phyloP scores from a whole-genome alignment of 2,113 vertebrate genomes.

The Symphodus melops region DNA sequence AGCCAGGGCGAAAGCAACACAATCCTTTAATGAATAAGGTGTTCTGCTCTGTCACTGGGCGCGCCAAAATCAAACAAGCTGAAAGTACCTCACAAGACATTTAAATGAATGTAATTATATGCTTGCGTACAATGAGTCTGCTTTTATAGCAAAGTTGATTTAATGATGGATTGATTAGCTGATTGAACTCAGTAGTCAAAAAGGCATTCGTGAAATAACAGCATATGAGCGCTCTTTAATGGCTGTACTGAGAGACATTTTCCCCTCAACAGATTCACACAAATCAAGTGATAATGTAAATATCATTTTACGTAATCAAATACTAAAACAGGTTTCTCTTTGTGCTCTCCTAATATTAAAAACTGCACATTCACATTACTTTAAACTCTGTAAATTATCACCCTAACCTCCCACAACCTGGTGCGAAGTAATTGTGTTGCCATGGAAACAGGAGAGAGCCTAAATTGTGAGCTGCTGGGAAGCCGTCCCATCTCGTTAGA shows the following conservation, averaged over 20 bases:
- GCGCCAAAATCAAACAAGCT: no score
- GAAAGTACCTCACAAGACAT: no score
- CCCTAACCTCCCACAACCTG: slow-evolving; percentile 50
- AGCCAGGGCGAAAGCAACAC: no score
- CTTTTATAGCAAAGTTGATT: no score
- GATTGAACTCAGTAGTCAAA: no score
- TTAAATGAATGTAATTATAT: background rate
- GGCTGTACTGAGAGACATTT: background rate
- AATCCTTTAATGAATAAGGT: no score
- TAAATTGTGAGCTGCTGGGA: slow-evolving; percentile 53
- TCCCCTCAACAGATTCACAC: background rate
- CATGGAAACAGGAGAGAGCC: slow-evolving; percentile 73
- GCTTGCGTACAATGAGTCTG: no score
- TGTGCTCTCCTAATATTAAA: slow-evolving; percentile 6
- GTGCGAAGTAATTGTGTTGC: slow-evolving; percentile 69
- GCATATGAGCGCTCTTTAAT: no score
- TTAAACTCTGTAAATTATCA: slow-evolving; percentile 50
- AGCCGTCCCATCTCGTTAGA: slow-evolving; percentile 61
- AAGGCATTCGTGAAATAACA: no score
- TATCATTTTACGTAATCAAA: background rate
- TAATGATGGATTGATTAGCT: no score
- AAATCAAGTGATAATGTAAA: slow-evolving; percentile 8
- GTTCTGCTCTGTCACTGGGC: no score
- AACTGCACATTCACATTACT: slow-evolving; percentile 32
- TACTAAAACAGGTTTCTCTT: background rate